These are phyloP conservation scores for Aporophyla lueneburgensis DNA, from an alignment of 2,888 invertebrate species.

Conservation along the genomic window DNA sequence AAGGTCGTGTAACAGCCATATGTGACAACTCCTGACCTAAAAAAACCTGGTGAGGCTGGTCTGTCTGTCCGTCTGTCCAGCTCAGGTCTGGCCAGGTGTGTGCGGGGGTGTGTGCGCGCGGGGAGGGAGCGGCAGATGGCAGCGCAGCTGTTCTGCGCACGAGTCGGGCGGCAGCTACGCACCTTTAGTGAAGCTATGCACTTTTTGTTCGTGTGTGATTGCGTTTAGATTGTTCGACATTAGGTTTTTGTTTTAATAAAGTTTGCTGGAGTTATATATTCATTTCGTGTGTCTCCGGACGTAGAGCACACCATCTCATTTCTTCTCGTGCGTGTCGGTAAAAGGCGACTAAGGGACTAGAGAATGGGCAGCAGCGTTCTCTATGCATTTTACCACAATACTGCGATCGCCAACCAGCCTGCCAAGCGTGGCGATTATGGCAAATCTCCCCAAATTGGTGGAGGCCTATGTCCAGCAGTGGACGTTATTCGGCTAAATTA, in stretches of 20 bases:
- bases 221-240: slow-evolving; percentile 38
- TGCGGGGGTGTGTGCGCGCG: slow-evolving; percentile 48
- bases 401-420: too few species aligned
- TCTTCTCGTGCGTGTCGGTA: too few species aligned
- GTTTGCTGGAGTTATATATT: too few species aligned
- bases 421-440: too few species aligned
- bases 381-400: too few species aligned
- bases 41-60: slow-evolving; percentile 50
- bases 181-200: slow-evolving; percentile 73
- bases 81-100: slow-evolving; percentile 57
- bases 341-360: too few species aligned
- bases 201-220: slow-evolving; percentile 66
- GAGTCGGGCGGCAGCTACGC: slow-evolving; percentile 69
- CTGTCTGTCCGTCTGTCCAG: slow-evolving; percentile 62
- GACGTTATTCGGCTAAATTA: too few species aligned
- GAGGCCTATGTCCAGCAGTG: too few species aligned
- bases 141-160: slow-evolving; percentile 73
- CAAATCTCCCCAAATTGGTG: too few species aligned
- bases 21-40: slow-evolving; percentile 58
- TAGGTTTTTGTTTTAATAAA: slow-evolving; percentile 24
- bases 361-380: too few species aligned
- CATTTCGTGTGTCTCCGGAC: too few species aligned
- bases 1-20: slow-evolving; percentile 14
- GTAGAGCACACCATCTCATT: too few species aligned
- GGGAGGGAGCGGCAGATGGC: slow-evolving; percentile 75